These are phyloP conservation scores for Deroplatys truncata DNA, from an alignment of 2,888 invertebrate species.

Conservation along the genomic window DNA sequence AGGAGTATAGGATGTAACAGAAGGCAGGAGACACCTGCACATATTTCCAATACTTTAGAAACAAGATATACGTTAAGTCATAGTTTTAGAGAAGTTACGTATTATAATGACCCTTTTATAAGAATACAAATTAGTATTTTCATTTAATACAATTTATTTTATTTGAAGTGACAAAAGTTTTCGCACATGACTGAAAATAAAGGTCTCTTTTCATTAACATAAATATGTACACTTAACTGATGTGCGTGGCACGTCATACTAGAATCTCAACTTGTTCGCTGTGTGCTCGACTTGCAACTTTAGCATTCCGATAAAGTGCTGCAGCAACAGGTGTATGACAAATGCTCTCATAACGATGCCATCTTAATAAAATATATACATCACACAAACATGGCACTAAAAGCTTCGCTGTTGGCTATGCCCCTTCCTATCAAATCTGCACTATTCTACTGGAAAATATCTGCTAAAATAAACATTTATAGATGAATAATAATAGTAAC, in stretches of 20 bases:
- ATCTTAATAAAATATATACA: background rate
- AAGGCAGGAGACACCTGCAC: too few species aligned
- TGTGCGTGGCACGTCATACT: background rate
- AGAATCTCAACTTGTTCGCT: background rate
- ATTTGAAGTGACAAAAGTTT: background rate
- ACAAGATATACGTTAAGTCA: too few species aligned
- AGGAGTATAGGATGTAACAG: too few species aligned
- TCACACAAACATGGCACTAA: background rate
- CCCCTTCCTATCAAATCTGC: background rate
- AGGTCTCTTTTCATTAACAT: background rate
- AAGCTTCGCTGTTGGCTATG: too few species aligned
- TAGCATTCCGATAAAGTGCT: too few species aligned
- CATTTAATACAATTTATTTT: background rate
- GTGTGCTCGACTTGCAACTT: background rate
- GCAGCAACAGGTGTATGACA: too few species aligned
- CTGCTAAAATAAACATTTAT: background rate
- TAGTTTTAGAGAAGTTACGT: too few species aligned
- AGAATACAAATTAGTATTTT: background rate
- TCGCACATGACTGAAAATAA: background rate
- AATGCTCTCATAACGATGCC: background rate
- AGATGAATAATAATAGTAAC: background rate
- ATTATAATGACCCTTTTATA: background rate
- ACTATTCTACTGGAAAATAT: background rate
- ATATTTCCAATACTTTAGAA: too few species aligned
- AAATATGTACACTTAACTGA: background rate